Evolutionary conservation across 2,888 invertebrate genomes (phyloP).

Genomic region (Lacanobia oleracea): DNA sequence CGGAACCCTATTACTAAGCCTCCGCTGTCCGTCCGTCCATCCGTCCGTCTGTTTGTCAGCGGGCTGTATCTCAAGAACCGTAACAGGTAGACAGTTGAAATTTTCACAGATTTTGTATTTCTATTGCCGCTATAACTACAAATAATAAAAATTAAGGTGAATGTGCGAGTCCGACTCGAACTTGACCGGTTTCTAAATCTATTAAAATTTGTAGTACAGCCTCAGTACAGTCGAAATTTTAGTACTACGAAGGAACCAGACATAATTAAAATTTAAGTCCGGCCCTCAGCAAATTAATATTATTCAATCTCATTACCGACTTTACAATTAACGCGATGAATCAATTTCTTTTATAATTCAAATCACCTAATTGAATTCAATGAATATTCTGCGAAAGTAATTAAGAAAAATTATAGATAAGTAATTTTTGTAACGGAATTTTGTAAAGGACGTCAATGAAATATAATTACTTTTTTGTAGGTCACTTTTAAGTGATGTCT

Average conservation of each 20-base stretch:
- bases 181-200: too few relatives aligned
- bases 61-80: too few relatives aligned
- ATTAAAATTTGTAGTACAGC: too few relatives aligned
- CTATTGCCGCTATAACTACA: too few relatives aligned
- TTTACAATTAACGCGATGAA: constrained; percentile 35
- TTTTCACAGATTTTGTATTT: too few relatives aligned
- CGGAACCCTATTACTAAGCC: too few relatives aligned
- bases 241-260: background rate
- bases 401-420: constrained; percentile 22
- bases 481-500: background rate
- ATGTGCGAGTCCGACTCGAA: too few relatives aligned
- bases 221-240: too few relatives aligned
- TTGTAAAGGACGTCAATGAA: constrained; percentile 2
- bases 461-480: background rate
- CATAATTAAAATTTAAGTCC: background rate
- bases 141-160: too few relatives aligned
- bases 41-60: too few relatives aligned
- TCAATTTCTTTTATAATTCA: constrained; percentile 37
- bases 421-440: constrained; percentile 6
- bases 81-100: too few relatives aligned
- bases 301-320: constrained; percentile 28
- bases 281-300: constrained; percentile 5
- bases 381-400: constrained; percentile 24
- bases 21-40: too few relatives aligned
- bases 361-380: constrained; percentile 28